These are phyloP conservation scores for Drosophila suzukii DNA, from an alignment of 1,140 invertebrate genomes.

Conservation along the genomic window DNA sequence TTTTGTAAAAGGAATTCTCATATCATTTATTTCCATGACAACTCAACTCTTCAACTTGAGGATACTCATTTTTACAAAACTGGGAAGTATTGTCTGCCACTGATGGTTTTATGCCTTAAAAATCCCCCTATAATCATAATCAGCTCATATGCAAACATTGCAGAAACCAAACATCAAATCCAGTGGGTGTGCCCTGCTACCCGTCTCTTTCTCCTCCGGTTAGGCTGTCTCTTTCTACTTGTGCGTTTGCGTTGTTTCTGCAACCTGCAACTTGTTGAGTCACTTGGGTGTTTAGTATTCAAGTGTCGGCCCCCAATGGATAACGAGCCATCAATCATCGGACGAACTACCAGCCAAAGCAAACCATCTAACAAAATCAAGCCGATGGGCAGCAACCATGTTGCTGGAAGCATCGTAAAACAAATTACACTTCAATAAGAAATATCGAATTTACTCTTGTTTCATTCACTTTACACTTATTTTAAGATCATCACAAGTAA, in stretches of 20 bases:
- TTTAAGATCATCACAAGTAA: neutral
- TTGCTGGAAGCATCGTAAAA: constrained; percentile 10
- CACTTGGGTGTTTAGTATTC: constrained; percentile 69
- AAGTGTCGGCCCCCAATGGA: constrained; percentile 60
- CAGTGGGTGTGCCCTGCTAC: constrained; percentile 37
- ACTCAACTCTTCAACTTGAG: constrained; percentile 2
- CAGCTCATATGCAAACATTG: constrained; percentile 37
- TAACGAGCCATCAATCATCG: constrained; percentile 55
- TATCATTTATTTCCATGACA: constrained; percentile 10
- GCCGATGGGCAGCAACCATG: too few relatives aligned
- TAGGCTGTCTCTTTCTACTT: neutral
- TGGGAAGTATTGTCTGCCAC: neutral
- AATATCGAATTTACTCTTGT: neutral
- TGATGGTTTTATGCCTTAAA: constrained; percentile 8
- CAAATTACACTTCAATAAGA: neutral
- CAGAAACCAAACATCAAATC: constrained; percentile 21
- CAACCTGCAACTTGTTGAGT: constrained; percentile 74
- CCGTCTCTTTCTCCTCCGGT: neutral
- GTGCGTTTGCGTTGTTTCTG: constrained; percentile 25
- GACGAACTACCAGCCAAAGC: constrained; percentile 28
- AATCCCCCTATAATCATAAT: constrained; percentile 35
- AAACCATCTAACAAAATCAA: constrained; percentile 22
- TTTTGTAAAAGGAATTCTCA: neutral
- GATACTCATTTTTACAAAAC: constrained; percentile 24
- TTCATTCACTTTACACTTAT: neutral